Evolutionary conservation across 2,888 invertebrate species (phyloP), one percentile per base, ranked within the genome.

Genomic region (Tachystola acroxantha): DNA sequence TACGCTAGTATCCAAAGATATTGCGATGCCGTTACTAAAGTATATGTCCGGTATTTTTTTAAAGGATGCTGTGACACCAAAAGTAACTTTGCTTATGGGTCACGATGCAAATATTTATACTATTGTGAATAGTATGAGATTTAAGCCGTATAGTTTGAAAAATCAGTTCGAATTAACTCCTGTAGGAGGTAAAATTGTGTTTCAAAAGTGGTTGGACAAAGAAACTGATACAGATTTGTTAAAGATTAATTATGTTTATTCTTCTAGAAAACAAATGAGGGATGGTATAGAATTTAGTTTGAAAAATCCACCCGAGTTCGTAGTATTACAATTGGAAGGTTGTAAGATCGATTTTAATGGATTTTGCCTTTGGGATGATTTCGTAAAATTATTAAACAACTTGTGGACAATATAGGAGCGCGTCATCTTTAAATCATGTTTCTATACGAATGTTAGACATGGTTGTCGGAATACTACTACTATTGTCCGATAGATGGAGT

Each of bases 91-190:
- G 7, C 42, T 86, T 1, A 79, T 82, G 75, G 85, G 81, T 0
- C 85, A 86, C 41, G 84, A 84, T 53, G 74, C 79, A 1, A 86
- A 85, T 40, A 56, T 84, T 2, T 75, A 72, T 26, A 78, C 81
- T 0, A 27, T 84, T 1, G 40, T 82, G 1, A 72, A 62, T 2
- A 54, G 65, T 6, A 51, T 86, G 46, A 39, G 48, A 12, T 68
- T 84, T 27, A 67, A 65, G 38, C 50, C 64, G 0, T 81, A 67
- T 42, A 36, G 1, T 1, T 53, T 86, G 3, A 41, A 43, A 7
- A 44, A 72, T 4, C 82, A 78, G 27, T 51, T 66, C 42, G 77
- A 82, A 50, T 45, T 57, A 1, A 57, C 60, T 0, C 85, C 85
- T 0, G 53, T 73, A 0, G 78, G 85, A 0, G 81, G 85, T 0